Percentiles rank a stretch among this genome's conserved stretches.
phyloP scores from a whole-genome alignment of 2,888 invertebrate species.

The Epistrophella euchroma region DNA sequence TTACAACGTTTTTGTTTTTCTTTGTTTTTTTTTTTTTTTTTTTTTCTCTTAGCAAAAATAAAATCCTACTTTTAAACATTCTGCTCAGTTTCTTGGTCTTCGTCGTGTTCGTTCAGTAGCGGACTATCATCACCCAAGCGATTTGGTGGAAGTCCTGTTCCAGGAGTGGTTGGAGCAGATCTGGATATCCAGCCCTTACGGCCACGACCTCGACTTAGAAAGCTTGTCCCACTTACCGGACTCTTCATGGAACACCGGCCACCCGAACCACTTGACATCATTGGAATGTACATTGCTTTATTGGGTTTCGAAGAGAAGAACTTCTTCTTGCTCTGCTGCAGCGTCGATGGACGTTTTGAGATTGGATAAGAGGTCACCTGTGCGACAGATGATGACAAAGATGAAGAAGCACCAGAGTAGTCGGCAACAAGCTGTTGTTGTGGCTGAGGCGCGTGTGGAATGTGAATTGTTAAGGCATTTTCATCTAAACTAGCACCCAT shows the following conservation, averaged over 20 bases:
- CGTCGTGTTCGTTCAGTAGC: constrained; percentile 86
- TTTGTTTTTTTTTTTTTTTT: constrained; percentile 21
- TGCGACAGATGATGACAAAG: constrained; percentile 45
- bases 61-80: constrained; percentile 76
- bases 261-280: constrained; percentile 82
- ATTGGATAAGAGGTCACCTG: constrained; percentile 76
- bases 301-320: constrained; percentile 85
- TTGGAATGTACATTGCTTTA: constrained; percentile 89
- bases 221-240: constrained; percentile 81
- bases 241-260: constrained; percentile 80
- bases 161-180: constrained; percentile 92
- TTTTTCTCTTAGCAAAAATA: constrained; percentile 43
- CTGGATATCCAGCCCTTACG: constrained; percentile 88
- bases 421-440: constrained; percentile 61
- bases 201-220: constrained; percentile 82
- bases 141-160: constrained; percentile 87
- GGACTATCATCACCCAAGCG: constrained; percentile 88
- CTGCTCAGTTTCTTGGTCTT: constrained; percentile 83
- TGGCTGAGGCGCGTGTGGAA: constrained; percentile 48
- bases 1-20: constrained; percentile 66
- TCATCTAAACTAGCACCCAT: constrained; percentile 84
- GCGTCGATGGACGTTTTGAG: constrained; percentile 80
- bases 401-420: constrained; percentile 62
- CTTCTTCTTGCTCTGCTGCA: constrained; percentile 83
- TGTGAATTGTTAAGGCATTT: constrained; percentile 78